A percentile compares a stretch with the other conserved stretches of the same genome.
Evolutionary conservation across 2,113 vertebrate genomes (phyloP).

Genomic region (Cromileptes altivelis): DNA sequence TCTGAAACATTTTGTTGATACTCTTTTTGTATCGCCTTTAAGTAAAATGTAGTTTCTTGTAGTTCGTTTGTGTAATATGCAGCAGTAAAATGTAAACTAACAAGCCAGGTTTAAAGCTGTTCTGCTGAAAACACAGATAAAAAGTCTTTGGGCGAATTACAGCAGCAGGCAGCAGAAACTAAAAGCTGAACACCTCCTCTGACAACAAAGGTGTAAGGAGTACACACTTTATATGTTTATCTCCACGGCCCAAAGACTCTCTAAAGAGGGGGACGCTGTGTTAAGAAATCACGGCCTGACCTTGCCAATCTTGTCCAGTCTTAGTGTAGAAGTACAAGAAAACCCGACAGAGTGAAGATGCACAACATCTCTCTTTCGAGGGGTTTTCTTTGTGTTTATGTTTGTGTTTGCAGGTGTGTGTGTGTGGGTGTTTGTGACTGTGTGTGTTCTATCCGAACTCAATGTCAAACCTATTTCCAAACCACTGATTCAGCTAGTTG

Average conservation of each 20-base stretch:
- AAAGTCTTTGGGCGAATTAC: neutral
- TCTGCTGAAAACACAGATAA: neutral
- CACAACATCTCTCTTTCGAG: slow-evolving; percentile 23
- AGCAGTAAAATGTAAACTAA: neutral
- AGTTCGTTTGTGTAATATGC: neutral
- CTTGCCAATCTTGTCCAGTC: slow-evolving; percentile 30
- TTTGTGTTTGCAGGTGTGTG: neutral
- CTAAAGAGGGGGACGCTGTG: slow-evolving; percentile 14
- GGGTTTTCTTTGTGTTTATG: slow-evolving; percentile 20
- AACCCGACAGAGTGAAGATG: neutral
- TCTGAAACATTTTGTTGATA: too few species aligned
- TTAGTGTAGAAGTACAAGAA: slow-evolving; percentile 5
- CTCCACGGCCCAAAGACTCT: neutral
- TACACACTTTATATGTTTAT: neutral
- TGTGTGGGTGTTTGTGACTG: neutral
- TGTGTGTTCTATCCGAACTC: slow-evolving; percentile 51
- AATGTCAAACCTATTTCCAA: slow-evolving; percentile 77
- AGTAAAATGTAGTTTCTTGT: neutral
- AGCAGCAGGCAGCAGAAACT: slow-evolving; percentile 6
- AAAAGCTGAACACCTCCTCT: slow-evolving; percentile 4
- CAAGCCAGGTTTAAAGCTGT: neutral
- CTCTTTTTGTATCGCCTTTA: neutral
- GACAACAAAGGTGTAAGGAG: slow-evolving; percentile 5
- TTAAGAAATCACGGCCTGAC: slow-evolving; percentile 32
- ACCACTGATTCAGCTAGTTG: slow-evolving; percentile 74